Evolutionary conservation across 1,140 invertebrate species (phyloP), one percentile per base, ranked within the genome.

Genomic region (Neotoxoptera formosana): DNA sequence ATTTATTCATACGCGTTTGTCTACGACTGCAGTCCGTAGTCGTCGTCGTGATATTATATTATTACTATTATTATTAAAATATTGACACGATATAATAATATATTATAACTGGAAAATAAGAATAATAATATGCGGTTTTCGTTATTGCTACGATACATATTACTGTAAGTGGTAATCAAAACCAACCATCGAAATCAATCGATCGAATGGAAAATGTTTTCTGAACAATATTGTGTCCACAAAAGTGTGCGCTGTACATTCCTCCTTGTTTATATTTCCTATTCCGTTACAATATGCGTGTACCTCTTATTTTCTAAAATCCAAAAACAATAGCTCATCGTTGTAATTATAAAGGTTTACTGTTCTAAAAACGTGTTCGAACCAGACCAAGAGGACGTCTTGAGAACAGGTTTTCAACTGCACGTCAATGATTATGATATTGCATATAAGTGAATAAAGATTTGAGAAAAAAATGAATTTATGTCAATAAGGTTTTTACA

Each of bases 371-470:
- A n/a, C 0, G n/a, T 67, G 9, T 67, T 67, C 60, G n/a, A 67
- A 67, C 9, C 0, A 14, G 0, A n/a, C n/a, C 11, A 67, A 0
- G 14, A 67, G 0, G 14, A 67, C 0, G 3, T 9, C 30, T 14
- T n/a, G 11, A n/a, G 9, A 67, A 67, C 4, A 67, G 4, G 11
- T 14, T n/a, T 14, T n/a, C 30, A 67, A 17, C 6, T 67, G 30
- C 14, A 17, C 17, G 14, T 6, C 4, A 14, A 67, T 67, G 30
- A 11, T 67, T 17, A 67, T 17, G 0, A 0, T n/a, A n/a, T n/a
- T n/a, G 30, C 3, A 4, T 9, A 60, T 60, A 60, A 30, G 9
- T 30, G 25, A 30, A 60, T 9, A 30, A 30, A 30, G 56, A 30
- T 60, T 25, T 25, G 25, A 0, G 56, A 60, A 51, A 51, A 51